phyloP scores from a whole-genome alignment of 2,888 invertebrate species.

The Himalopsyche japonica region DNA sequence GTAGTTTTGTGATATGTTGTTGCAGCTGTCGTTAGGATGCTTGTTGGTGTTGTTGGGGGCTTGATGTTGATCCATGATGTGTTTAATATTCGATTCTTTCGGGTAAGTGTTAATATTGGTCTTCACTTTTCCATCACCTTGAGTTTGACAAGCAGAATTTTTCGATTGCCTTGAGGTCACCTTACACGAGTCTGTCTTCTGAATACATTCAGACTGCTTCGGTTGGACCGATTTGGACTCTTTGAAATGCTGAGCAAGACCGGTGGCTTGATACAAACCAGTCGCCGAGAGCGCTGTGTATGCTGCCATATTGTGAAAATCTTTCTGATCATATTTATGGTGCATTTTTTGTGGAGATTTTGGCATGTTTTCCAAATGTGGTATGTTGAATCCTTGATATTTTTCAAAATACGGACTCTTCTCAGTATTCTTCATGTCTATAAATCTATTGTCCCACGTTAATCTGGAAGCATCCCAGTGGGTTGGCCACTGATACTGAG shows the following conservation, averaged over 20 bases:
- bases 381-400: constrained; percentile 62
- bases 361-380: constrained; percentile 63
- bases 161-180: constrained; percentile 53
- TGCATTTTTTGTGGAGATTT: constrained; percentile 65
- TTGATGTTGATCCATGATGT: constrained; percentile 51
- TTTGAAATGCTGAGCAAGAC: constrained; percentile 53
- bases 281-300: constrained; percentile 53
- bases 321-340: constrained; percentile 57
- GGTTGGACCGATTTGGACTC: constrained; percentile 52
- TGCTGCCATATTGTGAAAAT: constrained; percentile 52
- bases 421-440: constrained; percentile 57
- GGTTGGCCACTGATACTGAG: constrained; percentile 66
- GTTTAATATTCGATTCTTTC: constrained; percentile 53
- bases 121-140: constrained; percentile 53
- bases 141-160: constrained; percentile 56
- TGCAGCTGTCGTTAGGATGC: constrained; percentile 48
- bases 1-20: constrained; percentile 47
- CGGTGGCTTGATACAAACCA: constrained; percentile 52
- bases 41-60: constrained; percentile 51
- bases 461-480: constrained; percentile 61
- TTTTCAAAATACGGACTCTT: constrained; percentile 64
- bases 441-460: constrained; percentile 59
- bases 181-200: constrained; percentile 53
- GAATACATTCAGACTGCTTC: constrained; percentile 52
- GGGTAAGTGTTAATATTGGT: constrained; percentile 20